phyloP scores from a whole-genome alignment of 2,888 invertebrate genomes.

The Lypha dubia region DNA sequence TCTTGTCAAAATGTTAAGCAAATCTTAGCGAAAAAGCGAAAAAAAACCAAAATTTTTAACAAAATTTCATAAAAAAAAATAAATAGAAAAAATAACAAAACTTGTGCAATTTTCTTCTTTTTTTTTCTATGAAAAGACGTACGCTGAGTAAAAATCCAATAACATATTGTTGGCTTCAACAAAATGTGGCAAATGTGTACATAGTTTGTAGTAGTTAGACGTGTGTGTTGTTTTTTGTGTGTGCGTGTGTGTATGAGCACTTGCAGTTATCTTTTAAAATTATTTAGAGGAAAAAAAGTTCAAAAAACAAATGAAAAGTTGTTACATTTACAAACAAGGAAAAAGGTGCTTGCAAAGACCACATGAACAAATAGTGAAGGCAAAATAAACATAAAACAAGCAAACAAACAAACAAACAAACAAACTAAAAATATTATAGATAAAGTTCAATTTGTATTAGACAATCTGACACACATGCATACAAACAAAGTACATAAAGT shows the following conservation, averaged over 20 bases:
- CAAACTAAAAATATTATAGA: conserved; percentile 47
- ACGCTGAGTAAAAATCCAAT: conserved; percentile 43
- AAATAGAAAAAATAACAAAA: conserved; percentile 19
- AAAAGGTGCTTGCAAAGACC: conserved; percentile 40
- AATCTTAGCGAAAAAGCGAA: conserved; percentile 31
- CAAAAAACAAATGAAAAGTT: conserved; percentile 36
- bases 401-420: background rate
- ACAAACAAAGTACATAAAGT: conserved; percentile 12
- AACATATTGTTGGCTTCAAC: conserved; percentile 64
- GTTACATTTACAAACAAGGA: conserved; percentile 28
- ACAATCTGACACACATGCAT: conserved; percentile 29
- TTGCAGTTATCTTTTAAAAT: conserved; percentile 41
- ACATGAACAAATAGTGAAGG: conserved; percentile 4
- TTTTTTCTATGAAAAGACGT: conserved; percentile 34
- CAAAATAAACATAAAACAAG: background rate
- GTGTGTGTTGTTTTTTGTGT: too few relatives aligned
- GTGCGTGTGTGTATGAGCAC: conserved; percentile 4
- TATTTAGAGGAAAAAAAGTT: conserved; percentile 44
- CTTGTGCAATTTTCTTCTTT: conserved; percentile 62
- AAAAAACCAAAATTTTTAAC: conserved; percentile 27
- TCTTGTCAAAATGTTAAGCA: conserved; percentile 69
- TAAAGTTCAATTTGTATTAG: conserved; percentile 70
- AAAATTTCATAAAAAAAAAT: conserved; percentile 26
- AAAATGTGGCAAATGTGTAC: conserved; percentile 45
- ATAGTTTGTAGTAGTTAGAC: too few relatives aligned